Conservation (phyloP, 2,113 vertebrate species). For the Butorides virescens region DNA sequence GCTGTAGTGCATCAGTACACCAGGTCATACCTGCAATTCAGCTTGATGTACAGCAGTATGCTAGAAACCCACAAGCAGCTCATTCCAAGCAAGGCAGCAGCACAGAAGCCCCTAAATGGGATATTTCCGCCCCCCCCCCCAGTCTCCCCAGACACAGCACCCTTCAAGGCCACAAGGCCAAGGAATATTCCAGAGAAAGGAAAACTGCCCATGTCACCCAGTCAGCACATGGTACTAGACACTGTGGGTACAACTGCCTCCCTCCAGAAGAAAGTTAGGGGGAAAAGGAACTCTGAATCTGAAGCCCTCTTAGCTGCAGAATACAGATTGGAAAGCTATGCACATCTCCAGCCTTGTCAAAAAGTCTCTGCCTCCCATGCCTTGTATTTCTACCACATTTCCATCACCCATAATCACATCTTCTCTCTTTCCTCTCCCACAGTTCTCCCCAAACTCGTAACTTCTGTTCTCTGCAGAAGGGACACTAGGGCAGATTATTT, state of each 20-base stretch:
- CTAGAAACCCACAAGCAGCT: background rate
- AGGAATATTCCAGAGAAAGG: background rate
- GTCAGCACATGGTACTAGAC: background rate
- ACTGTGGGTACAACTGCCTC: background rate
- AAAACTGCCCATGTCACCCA: background rate
- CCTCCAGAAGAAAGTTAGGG: background rate
- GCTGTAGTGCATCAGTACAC: background rate
- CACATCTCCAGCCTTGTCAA: background rate
- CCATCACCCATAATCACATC: background rate
- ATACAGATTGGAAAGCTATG: background rate
- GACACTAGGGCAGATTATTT: conserved; percentile 18
- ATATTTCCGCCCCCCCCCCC: background rate
- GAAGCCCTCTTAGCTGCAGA: background rate
- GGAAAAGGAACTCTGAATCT: background rate
- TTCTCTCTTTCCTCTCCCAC: background rate
- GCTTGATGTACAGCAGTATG: background rate
- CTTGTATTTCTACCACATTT: background rate
- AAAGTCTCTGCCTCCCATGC: background rate
- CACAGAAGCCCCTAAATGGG: background rate
- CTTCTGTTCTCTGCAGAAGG: background rate
- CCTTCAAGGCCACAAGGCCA: background rate
- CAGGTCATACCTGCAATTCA: background rate
- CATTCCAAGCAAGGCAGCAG: background rate
- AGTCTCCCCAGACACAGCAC: background rate
- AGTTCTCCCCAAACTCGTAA: background rate